Evolutionary conservation across 2,888 invertebrate genomes (phyloP), one percentile per base, ranked within the genome.

Genomic region (Adelognathus sp.): DNA sequence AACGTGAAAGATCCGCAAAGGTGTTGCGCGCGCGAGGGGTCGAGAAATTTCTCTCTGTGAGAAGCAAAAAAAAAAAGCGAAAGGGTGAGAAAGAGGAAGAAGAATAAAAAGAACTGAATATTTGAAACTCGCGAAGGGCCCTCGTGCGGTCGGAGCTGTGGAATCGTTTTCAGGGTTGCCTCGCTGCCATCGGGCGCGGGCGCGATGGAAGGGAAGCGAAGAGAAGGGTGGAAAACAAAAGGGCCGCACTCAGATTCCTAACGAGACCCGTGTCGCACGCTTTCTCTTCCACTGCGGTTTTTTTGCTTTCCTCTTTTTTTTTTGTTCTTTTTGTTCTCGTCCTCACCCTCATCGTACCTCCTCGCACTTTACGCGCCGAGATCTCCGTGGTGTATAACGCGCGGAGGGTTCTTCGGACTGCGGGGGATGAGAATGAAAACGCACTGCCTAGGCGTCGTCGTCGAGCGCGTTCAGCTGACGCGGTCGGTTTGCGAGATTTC

Each of bases 191-290:
- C 58, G 69, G 69, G 67, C 71, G 18, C 61, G 54, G 21, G 75
- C 67, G 74, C 58, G 78, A 56, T 58, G 60, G 58, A 75, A 77
- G n/a, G n/a, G n/a, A n/a, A n/a, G n/a, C n/a, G n/a, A n/a, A n/a
- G n/a, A 66, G 64, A 69, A 80, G 80, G 74, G 76, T 73, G 71
- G 67, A 70, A 79, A 82, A 81, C 80, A 82, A 82, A 82, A 71
- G 76, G 71, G 29, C 44, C 79, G 56, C 76, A 78, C 73, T 78
- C 61, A 31, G 64, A 66, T 66, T 73, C 78, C 44, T 29, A 63
- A 61, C 74, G 72, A 81, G 69, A 75, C 70, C 73, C 75, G 70
- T 46, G 50, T 66, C 44, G 56, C 60, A 82, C 77, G 70, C 72
- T 63, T 70, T 73, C 66, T 52, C 58, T 74, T 63, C 50, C 67